phyloP scores from a whole-genome alignment of 2,888 invertebrate species.

The Lampropteryx suffumata region DNA sequence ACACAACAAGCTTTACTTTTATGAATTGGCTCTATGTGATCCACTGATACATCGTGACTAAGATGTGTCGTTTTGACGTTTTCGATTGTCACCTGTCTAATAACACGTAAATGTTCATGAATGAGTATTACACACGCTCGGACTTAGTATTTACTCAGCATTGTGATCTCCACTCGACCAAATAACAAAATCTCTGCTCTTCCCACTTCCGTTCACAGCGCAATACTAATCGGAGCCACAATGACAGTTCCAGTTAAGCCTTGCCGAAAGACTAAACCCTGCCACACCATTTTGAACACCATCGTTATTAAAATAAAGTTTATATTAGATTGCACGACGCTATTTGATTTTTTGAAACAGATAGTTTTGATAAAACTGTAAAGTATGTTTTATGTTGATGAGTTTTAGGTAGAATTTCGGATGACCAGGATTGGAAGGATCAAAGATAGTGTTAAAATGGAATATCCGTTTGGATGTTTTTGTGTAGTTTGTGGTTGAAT shows the following conservation, averaged over 20 bases:
- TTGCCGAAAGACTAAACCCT: slow-evolving; percentile 32
- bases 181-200: slow-evolving; percentile 48
- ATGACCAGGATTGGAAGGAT: slow-evolving; percentile 18
- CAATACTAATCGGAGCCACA: slow-evolving; percentile 61
- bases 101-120: slow-evolving; percentile 23
- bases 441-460: slow-evolving; percentile 40
- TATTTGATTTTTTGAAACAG: not conserved
- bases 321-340: not conserved
- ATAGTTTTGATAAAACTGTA: too few species aligned
- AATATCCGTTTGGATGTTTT: slow-evolving; percentile 40
- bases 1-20: too few species aligned
- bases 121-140: slow-evolving; percentile 48
- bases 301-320: not conserved
- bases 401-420: slow-evolving; percentile 14
- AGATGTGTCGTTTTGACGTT: too few species aligned
- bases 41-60: too few species aligned
- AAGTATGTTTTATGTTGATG: not conserved
- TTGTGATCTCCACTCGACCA: slow-evolving; percentile 52
- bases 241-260: slow-evolving; percentile 56
- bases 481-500: slow-evolving; percentile 47
- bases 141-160: slow-evolving; percentile 48
- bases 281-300: slow-evolving; percentile 13
- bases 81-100: slow-evolving; percentile 3
- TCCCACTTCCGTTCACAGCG: slow-evolving; percentile 62
- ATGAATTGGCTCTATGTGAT: too few species aligned